Base-by-base conservation (phyloP, 2,888 invertebrate species). In the Erebia aethiops region DNA sequence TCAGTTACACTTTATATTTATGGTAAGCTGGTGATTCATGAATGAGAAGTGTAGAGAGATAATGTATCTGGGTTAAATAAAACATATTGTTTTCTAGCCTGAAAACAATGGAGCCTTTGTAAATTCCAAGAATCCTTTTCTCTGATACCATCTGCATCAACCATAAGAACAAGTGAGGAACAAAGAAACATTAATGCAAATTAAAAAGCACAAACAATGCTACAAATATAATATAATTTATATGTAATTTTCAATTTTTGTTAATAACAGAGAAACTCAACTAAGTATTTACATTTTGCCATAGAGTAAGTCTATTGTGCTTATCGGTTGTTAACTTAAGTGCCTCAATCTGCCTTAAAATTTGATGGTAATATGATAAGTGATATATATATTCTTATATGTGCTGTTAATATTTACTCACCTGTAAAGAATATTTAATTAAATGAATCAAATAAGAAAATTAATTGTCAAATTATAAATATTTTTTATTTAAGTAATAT, bases 81-180 rank as follows among this genome's bases (percentile, higher is more conserved):
- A 68, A 67, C 43, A 69, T 35, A 35, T 71, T 72, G 66, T 70
- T 70, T 70, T 74, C 67, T 69, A 74, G 74, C 74, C 89, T 51
- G 78, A 87, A 72, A 91, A 87, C 83, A 90, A 89, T 78, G 87
- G 89, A 68, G 82, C 85, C 72, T 88, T 86, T 79, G 79, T 84
- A n/a, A 90, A 90, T 82, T 89, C 91, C 41, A 92, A 92, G 77
- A 93, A 93, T 79, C 93, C 93, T 74, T 93, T 93, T 81, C 92
- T 93, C 76, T 93, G 88, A 92, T 84, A 79, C 77, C 71, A 68
- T 75, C 74, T 67, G 67, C 73, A 76, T 67, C 41, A 67, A 54
- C 74, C 76, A 76, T 75, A 77, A 75, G 81, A 82, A 79, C 77
- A 79, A 86, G 84, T 81, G 83, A 81, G 81, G 81, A 83, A 82